Conservation (phyloP, 1,140 invertebrate genomes). For the Pseudomyrmex cubaensis region DNA sequence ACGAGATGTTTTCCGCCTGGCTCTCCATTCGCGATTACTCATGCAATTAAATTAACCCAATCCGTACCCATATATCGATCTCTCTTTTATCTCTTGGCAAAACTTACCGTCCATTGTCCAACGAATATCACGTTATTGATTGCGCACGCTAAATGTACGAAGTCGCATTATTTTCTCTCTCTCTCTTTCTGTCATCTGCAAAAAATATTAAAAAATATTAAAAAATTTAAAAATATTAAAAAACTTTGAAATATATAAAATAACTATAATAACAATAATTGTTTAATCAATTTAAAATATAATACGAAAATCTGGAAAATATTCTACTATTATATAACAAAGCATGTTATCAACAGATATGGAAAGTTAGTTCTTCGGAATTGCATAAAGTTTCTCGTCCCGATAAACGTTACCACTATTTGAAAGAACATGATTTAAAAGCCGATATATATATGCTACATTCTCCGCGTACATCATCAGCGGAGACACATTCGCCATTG, state of each 20-base stretch:
- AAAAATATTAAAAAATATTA: no score
- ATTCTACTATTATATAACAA: background rate
- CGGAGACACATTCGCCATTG: conserved; percentile 17
- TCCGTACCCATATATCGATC: conserved; percentile 16
- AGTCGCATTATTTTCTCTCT: background rate
- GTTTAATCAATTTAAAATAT: background rate
- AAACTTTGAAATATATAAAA: no score
- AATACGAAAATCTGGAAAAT: background rate
- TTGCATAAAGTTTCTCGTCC: background rate
- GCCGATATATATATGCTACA: background rate
- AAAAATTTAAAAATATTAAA: no score
- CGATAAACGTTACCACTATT: background rate
- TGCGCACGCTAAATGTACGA: conserved; percentile 42
- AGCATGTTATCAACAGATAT: background rate
- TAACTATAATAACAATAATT: no score
- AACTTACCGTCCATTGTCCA: conserved; percentile 10
- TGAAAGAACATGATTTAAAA: conserved; percentile 5
- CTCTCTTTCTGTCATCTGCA: no score
- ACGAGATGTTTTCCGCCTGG: conserved; percentile 42
- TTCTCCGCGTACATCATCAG: background rate
- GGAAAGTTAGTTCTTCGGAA: background rate
- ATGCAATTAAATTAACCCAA: conserved; percentile 67
- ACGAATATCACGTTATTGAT: conserved; percentile 51
- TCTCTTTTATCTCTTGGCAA: conserved; percentile 58
- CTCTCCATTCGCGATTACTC: conserved; percentile 56